These are phyloP conservation scores for Etheostoma cragini DNA, from an alignment of 2,113 vertebrate species.

Conservation along the genomic window DNA sequence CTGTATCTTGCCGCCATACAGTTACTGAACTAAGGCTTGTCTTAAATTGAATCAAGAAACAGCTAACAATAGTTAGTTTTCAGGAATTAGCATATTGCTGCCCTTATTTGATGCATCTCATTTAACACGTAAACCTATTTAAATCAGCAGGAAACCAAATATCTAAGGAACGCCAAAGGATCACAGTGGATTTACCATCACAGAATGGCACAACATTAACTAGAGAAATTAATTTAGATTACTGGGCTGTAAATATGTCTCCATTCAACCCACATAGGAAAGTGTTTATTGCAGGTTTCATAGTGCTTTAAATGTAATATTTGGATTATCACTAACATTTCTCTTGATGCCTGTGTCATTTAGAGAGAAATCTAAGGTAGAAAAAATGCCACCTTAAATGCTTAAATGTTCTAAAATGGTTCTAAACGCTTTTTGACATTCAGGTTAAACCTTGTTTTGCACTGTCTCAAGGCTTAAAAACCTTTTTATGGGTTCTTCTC, in stretches of 20 bases:
- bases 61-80: constrained; percentile 47
- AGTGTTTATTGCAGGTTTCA: constrained; percentile 25
- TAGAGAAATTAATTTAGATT: constrained; percentile 35
- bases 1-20: background rate
- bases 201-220: constrained; percentile 42
- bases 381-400: background rate
- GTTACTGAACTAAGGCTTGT: background rate
- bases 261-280: constrained; percentile 8
- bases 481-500: background rate
- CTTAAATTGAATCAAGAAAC: constrained; percentile 38
- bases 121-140: constrained; percentile 66
- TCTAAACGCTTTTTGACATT: constrained; percentile 21
- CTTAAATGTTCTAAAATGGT: constrained; percentile 3
- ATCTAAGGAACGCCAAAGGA: constrained; percentile 31
- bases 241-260: constrained; percentile 47
- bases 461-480: constrained; percentile 18
- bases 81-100: constrained; percentile 56
- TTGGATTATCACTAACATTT: background rate
- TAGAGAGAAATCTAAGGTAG: background rate
- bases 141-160: constrained; percentile 56
- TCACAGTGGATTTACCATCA: constrained; percentile 34
- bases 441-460: background rate
- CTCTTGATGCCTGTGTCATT: background rate
- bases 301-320: background rate
- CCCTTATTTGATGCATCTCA: constrained; percentile 50